These are phyloP conservation scores for Scaptomyza cyrtandrae DNA, from an alignment of 2,888 invertebrate species.

Conservation along the genomic window DNA sequence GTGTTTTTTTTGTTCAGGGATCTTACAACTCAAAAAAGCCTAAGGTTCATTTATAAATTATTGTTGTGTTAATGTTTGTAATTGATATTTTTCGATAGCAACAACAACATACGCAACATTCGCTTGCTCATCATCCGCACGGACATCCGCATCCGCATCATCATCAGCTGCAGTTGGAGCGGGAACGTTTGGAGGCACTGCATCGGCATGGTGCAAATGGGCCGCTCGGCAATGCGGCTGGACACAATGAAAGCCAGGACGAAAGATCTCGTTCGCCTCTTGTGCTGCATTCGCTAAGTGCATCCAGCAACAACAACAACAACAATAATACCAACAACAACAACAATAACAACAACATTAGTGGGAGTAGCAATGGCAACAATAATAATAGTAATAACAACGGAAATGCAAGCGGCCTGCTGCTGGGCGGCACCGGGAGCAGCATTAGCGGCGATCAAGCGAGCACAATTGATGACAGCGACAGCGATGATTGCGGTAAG, in stretches of 20 bases:
- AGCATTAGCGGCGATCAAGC: conserved; percentile 83
- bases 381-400: conserved; percentile 50
- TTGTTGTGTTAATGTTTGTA: neutral
- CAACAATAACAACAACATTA: conserved; percentile 34
- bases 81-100: conserved; percentile 15
- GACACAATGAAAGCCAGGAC: conserved; percentile 66
- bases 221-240: conserved; percentile 32
- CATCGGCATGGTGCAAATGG: conserved; percentile 64
- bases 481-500: conserved; percentile 84
- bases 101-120: conserved; percentile 54
- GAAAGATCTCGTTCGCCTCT: conserved; percentile 84
- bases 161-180: conserved; percentile 74
- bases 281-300: conserved; percentile 55
- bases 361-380: conserved; percentile 29
- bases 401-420: conserved; percentile 51
- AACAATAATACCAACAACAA: conserved; percentile 32
- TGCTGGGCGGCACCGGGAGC: conserved; percentile 75
- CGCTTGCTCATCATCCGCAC: conserved; percentile 47
- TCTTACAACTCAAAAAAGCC: no score
- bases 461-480: conserved; percentile 84
- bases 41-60: no score
- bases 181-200: conserved; percentile 71
- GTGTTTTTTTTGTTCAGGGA: no score
- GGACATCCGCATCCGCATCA: conserved; percentile 66
- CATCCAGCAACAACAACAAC: conserved; percentile 31